Percentiles rank a stretch among this genome's conserved stretches.
phyloP scores from a whole-genome alignment of 2,113 vertebrate genomes.

The Pogona vitticeps region DNA sequence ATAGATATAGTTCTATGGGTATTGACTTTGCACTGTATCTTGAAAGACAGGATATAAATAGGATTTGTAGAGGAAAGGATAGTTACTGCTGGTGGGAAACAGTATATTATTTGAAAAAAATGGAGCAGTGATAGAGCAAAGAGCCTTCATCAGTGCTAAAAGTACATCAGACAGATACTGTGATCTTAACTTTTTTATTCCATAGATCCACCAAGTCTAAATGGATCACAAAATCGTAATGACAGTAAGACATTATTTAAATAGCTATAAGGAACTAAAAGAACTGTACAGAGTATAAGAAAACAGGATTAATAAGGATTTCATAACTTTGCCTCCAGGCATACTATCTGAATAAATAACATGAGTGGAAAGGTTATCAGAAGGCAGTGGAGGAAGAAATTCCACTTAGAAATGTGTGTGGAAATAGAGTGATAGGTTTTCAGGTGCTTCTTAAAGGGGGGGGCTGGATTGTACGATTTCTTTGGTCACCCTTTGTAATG shows the following conservation, averaged over 20 bases:
- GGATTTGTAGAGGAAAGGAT: background rate
- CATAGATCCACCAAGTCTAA: background rate
- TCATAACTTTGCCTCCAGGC: background rate
- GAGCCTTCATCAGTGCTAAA: background rate
- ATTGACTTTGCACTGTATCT: background rate
- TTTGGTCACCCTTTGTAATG: background rate
- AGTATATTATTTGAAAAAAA: constrained; percentile 8
- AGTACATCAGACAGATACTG: background rate
- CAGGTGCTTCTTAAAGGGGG: background rate
- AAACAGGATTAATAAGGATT: background rate
- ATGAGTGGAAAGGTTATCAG: background rate
- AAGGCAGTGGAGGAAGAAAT: background rate
- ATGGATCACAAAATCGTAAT: background rate
- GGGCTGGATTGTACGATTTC: background rate
- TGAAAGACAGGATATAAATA: constrained; percentile 6
- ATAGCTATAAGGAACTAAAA: background rate
- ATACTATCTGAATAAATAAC: background rate
- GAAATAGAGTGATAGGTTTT: background rate
- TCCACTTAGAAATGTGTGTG: background rate
- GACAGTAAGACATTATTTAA: background rate
- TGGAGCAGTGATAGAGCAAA: background rate
- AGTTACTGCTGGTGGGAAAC: background rate
- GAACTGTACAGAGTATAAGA: background rate
- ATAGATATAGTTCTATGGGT: background rate
- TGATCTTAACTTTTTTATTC: background rate